These are phyloP conservation scores for Muscina levida DNA, from an alignment of 2,888 invertebrate genomes.

Conservation along the genomic window DNA sequence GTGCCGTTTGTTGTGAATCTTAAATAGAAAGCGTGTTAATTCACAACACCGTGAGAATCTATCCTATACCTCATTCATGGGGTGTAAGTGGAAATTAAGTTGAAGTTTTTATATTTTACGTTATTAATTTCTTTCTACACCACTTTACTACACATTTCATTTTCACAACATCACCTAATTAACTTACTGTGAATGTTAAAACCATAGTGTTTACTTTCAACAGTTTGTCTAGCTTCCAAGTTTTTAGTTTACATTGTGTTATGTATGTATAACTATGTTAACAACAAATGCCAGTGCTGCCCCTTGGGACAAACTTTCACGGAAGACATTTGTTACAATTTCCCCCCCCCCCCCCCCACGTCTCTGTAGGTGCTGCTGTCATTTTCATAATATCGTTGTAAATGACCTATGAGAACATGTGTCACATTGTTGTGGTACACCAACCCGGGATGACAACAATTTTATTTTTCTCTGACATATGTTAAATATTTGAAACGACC, in stretches of 20 bases:
- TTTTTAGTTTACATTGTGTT: background rate
- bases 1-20: too few species aligned
- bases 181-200: too few species aligned
- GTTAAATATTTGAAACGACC: background rate
- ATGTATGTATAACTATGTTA: background rate
- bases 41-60: too few species aligned
- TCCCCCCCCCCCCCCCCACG: background rate
- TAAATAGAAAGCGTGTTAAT: too few species aligned
- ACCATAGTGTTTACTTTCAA: too few species aligned
- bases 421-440: slow-evolving; percentile 4
- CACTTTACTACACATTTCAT: too few species aligned
- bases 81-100: too few species aligned
- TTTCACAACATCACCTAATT: too few species aligned
- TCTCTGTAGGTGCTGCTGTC: background rate
- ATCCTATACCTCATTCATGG: too few species aligned
- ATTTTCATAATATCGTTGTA: background rate
- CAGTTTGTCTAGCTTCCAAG: background rate
- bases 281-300: background rate
- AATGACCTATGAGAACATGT: slow-evolving; percentile 27
- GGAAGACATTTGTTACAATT: background rate
- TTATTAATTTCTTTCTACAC: too few species aligned
- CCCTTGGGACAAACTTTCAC: slow-evolving; percentile 3
- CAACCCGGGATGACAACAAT: slow-evolving; percentile 1
- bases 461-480: slow-evolving; percentile 1
- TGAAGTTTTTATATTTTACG: too few species aligned